A percentile compares a stretch with the other conserved stretches of the same genome.
Conservation (phyloP, 2,797 vertebrate species). For the Parauchenoglanis punctatus region DNA sequence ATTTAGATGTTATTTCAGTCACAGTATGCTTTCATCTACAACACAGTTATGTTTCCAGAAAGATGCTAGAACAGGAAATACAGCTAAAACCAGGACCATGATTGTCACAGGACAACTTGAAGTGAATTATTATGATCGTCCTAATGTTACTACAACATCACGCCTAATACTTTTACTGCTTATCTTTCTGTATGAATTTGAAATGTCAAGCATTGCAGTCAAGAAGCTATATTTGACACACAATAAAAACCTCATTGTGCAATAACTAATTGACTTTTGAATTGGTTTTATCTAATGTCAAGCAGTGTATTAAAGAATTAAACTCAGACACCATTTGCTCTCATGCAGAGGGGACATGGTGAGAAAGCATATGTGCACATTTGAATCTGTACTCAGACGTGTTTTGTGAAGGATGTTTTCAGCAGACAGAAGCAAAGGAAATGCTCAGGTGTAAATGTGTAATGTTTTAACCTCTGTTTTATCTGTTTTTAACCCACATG, state of each 20-base stretch:
- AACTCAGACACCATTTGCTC: slow-evolving; percentile 33
- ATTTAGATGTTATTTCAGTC: slow-evolving; percentile 28
- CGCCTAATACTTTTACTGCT: slow-evolving; percentile 7
- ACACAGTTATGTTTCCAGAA: slow-evolving; percentile 11
- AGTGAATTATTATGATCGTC: slow-evolving; percentile 32
- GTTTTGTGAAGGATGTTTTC: slow-evolving; percentile 40
- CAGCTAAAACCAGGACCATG: neutral
- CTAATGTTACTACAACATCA: slow-evolving; percentile 22
- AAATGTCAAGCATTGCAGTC: slow-evolving; percentile 24
- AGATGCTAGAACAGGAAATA: slow-evolving; percentile 11
- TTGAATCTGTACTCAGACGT: slow-evolving; percentile 29
- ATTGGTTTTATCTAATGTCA: slow-evolving; percentile 53
- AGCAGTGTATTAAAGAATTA: slow-evolving; percentile 51
- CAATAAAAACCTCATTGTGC: slow-evolving; percentile 39
- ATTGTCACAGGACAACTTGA: slow-evolving; percentile 10
- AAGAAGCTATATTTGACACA: slow-evolving; percentile 43
- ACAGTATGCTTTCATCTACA: slow-evolving; percentile 13
- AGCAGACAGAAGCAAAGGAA: slow-evolving; percentile 16
- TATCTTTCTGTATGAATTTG: slow-evolving; percentile 31
- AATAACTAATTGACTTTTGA: slow-evolving; percentile 48
- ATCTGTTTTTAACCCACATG: neutral
- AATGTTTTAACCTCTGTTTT: slow-evolving; percentile 12
- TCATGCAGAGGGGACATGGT: slow-evolving; percentile 12
- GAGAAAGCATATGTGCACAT: slow-evolving; percentile 37
- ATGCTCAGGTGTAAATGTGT: slow-evolving; percentile 7